Evolutionary conservation across 2,888 invertebrate genomes (phyloP), one percentile per base, ranked within the genome.

Genomic region (Leptinotarsa peninsularis): DNA sequence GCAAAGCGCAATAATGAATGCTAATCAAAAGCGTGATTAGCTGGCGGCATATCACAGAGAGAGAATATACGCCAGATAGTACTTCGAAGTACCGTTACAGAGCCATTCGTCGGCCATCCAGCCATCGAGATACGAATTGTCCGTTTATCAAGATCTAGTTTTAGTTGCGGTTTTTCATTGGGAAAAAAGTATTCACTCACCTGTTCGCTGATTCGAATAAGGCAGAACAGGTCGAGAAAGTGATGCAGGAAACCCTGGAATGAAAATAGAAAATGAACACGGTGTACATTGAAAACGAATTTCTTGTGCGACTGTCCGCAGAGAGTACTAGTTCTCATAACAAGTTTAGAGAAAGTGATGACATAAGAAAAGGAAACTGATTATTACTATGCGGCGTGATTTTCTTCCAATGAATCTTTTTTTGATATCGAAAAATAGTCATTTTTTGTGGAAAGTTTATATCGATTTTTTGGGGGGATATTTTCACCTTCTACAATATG

Each of bases 1-100:
- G 76, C 76, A 66, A 72, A 72, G 73, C 76, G 78, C 72, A 78
- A 77, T 82, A 81, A 82, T 80, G 81, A 81, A 81, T 81, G 79
- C 78, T 81, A 82, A 82, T 82, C 81, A 81, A 81, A 81, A 77
- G 76, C 78, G 77, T 81, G 81, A 81, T 81, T 82, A 76, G 79
- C 79, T 78, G 75, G 66, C 76, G 76, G 81, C 80, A 75, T 49
- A 78, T 72, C 60, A 27, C 60, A 27, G 23, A 27, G 60, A 60
- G 18, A 60, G 15, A 60, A 60, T 60, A 60, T 27, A 27, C 60
- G 60, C 27, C 60, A 13, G 60, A 60, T 60, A 60, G 27, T 60
- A 60, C 60, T 60, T 18, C 27, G 27, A 27, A 63, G 63, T 63
- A 63, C 63, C 63, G 63, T 63, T 63, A 43, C 43, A 33, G n/a